Conservation (phyloP, 1,140 invertebrate genomes). For the Andrena cerasifolii region DNA sequence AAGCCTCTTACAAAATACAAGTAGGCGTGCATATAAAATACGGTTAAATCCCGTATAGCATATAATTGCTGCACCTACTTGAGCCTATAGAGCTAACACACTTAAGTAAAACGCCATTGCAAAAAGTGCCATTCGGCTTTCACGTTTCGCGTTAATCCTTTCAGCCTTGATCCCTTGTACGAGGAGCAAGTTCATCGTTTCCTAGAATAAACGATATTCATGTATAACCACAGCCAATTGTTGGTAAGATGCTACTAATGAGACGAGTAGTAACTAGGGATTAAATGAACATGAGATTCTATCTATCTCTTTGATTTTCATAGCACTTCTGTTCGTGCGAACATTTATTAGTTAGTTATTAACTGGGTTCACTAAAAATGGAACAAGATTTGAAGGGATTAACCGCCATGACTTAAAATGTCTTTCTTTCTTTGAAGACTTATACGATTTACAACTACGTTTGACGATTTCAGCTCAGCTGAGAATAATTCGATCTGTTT, state of each 20-base stretch:
- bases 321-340: no score
- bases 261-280: no score
- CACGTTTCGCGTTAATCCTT: neutral
- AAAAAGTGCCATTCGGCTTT: no score
- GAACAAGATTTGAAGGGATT: neutral
- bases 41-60: slow-evolving; percentile 20
- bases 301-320: no score
- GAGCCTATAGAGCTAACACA: slow-evolving; percentile 10
- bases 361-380: neutral
- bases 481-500: neutral
- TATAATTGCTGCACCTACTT: neutral
- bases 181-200: no score
- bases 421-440: neutral
- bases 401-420: neutral
- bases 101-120: slow-evolving; percentile 39
- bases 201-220: slow-evolving; percentile 5
- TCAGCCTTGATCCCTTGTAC: no score
- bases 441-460: neutral
- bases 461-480: no score
- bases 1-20: slow-evolving; percentile 42
- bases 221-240: no score
- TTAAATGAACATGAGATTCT: no score
- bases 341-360: no score
- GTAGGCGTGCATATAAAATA: slow-evolving; percentile 61
- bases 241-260: no score